Conservation (phyloP, 2,888 invertebrate species). For the Pristionchus exspectatus region DNA sequence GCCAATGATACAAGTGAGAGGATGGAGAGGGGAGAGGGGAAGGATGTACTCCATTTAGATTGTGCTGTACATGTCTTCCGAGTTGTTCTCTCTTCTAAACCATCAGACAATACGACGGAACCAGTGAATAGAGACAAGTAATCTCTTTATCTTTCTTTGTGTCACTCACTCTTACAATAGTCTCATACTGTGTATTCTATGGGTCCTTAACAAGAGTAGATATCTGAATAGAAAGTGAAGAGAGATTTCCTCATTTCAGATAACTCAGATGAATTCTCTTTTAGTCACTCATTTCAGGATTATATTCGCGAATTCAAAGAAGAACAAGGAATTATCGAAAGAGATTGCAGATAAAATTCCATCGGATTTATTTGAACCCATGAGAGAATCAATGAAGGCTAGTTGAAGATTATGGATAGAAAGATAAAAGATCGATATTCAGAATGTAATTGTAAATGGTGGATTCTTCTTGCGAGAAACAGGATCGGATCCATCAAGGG, state of each 20-base stretch:
- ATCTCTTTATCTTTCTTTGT: background rate
- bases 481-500: background rate
- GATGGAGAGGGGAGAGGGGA: background rate
- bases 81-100: background rate
- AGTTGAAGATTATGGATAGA: too few relatives aligned
- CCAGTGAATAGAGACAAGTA: background rate
- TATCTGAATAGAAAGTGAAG: too few relatives aligned
- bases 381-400: background rate
- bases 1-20: background rate
- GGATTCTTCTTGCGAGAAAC: background rate
- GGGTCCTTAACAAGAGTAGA: too few relatives aligned
- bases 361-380: background rate
- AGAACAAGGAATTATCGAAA: background rate
- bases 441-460: background rate
- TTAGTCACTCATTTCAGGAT: background rate
- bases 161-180: too few relatives aligned
- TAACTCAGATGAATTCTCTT: too few relatives aligned
- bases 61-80: conserved; percentile 26
- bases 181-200: too few relatives aligned
- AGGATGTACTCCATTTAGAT: background rate
- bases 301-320: background rate
- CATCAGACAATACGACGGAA: background rate
- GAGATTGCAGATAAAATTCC: conserved; percentile 19
- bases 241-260: too few relatives aligned
- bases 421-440: background rate